Evolutionary conservation across 2,888 invertebrate species (phyloP).

Genomic region (Platypus cylindrus): DNA sequence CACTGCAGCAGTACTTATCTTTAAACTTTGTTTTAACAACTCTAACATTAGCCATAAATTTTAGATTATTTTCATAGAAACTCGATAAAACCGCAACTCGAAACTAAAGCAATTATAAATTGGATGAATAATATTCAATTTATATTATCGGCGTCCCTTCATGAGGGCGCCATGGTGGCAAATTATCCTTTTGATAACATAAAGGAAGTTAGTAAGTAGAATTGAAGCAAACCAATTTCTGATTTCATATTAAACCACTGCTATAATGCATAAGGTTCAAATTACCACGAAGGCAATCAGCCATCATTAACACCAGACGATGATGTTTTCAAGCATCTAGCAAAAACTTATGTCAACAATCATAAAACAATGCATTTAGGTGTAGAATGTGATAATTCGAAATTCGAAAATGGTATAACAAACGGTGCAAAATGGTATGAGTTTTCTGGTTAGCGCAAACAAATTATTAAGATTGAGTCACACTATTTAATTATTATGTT

Average conservation of each 20-base stretch:
- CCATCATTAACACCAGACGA: constrained; percentile 46
- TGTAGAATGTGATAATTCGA: constrained; percentile 29
- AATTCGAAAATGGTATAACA: constrained; percentile 47
- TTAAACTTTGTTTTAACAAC: too few relatives aligned
- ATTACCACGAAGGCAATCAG: constrained; percentile 5
- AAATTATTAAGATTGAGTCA: background rate
- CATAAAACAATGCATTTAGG: constrained; percentile 46
- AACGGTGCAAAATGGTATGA: constrained; percentile 55
- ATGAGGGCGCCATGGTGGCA: constrained; percentile 54
- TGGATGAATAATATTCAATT: constrained; percentile 47
- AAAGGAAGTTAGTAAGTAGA: constrained; percentile 29
- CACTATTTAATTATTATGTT: background rate
- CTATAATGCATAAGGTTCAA: constrained; percentile 6
- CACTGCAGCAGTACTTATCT: too few relatives aligned
- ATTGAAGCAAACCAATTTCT: background rate
- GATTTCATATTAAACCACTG: background rate
- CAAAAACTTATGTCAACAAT: constrained; percentile 42
- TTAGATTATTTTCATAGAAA: constrained; percentile 8
- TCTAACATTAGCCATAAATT: too few relatives aligned
- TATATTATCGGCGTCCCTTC: constrained; percentile 49
- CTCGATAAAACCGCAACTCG: constrained; percentile 26
- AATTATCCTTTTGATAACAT: constrained; percentile 57
- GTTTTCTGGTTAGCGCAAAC: constrained; percentile 35
- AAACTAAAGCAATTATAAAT: constrained; percentile 43
- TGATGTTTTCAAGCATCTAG: constrained; percentile 47